These are phyloP conservation scores for Mimas tiliae DNA, from an alignment of 2,888 invertebrate species.

Conservation along the genomic window DNA sequence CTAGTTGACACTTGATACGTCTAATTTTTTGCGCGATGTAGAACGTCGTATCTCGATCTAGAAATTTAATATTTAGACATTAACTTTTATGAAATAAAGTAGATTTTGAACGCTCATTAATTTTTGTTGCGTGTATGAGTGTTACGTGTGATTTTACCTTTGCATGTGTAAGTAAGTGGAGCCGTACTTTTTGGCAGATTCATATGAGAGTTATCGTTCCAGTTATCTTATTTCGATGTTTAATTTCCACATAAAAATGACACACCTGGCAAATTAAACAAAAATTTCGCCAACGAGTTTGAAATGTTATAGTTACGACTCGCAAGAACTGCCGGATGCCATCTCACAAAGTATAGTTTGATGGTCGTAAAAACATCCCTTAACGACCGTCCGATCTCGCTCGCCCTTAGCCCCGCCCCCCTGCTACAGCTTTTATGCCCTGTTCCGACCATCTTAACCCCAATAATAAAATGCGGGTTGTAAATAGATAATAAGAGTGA, in stretches of 20 bases:
- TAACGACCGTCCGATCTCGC: constrained; percentile 79
- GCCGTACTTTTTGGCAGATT: too few relatives aligned
- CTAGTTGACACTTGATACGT: too few relatives aligned
- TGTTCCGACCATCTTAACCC: constrained; percentile 76
- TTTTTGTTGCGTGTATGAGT: too few relatives aligned
- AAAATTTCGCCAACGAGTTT: constrained; percentile 33
- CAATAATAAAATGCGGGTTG: constrained; percentile 84
- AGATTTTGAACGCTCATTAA: too few relatives aligned
- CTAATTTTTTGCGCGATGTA: too few relatives aligned
- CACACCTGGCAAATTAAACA: constrained; percentile 38
- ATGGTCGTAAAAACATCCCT: constrained; percentile 83
- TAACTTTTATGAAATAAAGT: too few relatives aligned
- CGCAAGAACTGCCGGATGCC: constrained; percentile 73
- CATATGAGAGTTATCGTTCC: too few relatives aligned
- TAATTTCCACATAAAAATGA: background rate
- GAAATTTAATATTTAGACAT: too few relatives aligned
- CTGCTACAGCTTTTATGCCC: constrained; percentile 66
- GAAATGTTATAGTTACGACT: constrained; percentile 66
- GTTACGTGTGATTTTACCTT: too few relatives aligned
- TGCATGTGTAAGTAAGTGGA: too few relatives aligned
- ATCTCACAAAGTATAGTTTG: constrained; percentile 82
- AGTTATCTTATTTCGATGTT: too few relatives aligned
- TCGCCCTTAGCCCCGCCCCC: constrained; percentile 66
- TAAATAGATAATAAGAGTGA: constrained; percentile 83
- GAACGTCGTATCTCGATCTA: too few relatives aligned